phyloP scores from a whole-genome alignment of 2,888 invertebrate species.

The Orthosia cruda region DNA sequence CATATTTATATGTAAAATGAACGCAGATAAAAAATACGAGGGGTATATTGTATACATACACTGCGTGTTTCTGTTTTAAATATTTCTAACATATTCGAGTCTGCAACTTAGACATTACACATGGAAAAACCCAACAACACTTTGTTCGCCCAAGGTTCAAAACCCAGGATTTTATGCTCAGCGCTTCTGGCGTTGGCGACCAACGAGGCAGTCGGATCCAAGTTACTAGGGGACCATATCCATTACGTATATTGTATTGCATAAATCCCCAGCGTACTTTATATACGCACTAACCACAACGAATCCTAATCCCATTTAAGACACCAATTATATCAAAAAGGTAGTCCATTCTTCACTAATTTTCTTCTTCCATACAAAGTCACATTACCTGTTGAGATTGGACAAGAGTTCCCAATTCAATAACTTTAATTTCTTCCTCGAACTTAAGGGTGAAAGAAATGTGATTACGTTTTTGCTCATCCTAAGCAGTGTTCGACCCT shows the following conservation, averaged over 20 bases:
- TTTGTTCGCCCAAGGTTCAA: background rate
- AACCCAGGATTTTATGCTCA: too few relatives aligned
- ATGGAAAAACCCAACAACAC: background rate
- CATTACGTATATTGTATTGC: too few relatives aligned
- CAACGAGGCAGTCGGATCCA: background rate
- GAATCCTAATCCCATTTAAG: background rate
- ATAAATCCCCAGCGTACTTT: too few relatives aligned
- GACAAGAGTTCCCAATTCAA: conserved; percentile 54
- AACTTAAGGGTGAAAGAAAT: conserved; percentile 51
- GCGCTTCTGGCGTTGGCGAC: too few relatives aligned
- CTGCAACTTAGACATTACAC: background rate
- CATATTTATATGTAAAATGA: conserved; percentile 3
- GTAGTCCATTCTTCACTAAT: background rate
- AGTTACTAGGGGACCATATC: too few relatives aligned
- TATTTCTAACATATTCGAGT: too few relatives aligned
- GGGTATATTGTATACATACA: background rate
- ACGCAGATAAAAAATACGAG: background rate
- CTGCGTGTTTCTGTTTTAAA: too few relatives aligned
- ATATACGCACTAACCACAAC: background rate
- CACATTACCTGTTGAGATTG: conserved; percentile 44
- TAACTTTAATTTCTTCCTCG: conserved; percentile 59
- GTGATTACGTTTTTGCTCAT: conserved; percentile 66
- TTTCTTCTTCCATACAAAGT: conserved; percentile 18
- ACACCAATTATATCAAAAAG: conserved; percentile 1
- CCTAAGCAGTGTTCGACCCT: conserved; percentile 60